Conservation (phyloP, 2,888 invertebrate genomes). For the Aproaerema taeniolella region DNA sequence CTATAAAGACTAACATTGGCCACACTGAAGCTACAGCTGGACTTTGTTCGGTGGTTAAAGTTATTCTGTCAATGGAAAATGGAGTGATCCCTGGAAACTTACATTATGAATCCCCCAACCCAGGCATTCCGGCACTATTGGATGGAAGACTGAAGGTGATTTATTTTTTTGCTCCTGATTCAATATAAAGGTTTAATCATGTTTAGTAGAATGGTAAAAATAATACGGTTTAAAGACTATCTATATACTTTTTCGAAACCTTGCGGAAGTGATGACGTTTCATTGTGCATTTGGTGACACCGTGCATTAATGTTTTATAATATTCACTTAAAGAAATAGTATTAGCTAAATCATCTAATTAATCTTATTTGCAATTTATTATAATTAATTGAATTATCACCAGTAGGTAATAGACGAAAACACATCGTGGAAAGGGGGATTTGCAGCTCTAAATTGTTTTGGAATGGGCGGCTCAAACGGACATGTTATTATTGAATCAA, state of each 20-base stretch:
- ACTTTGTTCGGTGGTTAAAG: slow-evolving; percentile 87
- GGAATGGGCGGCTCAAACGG: slow-evolving; percentile 98
- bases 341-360: too few relatives aligned
- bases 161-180: not conserved
- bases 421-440: slow-evolving; percentile 91
- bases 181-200: too few relatives aligned
- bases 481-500: slow-evolving; percentile 89
- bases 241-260: too few relatives aligned
- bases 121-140: slow-evolving; percentile 86
- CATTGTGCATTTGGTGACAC: too few relatives aligned
- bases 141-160: slow-evolving; percentile 87
- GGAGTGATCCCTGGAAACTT: slow-evolving; percentile 89
- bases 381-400: too few relatives aligned
- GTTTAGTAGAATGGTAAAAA: too few relatives aligned
- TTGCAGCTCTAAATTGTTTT: slow-evolving; percentile 95
- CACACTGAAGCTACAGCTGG: slow-evolving; percentile 93
- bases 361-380: too few relatives aligned
- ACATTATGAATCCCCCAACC: slow-evolving; percentile 87
- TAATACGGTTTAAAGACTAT: too few relatives aligned
- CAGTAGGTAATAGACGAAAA: slow-evolving; percentile 86
- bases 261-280: too few relatives aligned
- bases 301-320: too few relatives aligned
- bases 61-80: slow-evolving; percentile 90
- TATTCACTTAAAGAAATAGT: too few relatives aligned
- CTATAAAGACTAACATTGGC: slow-evolving; percentile 78